phyloP scores from a whole-genome alignment of 64 coral and sea anemone species.

The Platygyra sinensis region DNA sequence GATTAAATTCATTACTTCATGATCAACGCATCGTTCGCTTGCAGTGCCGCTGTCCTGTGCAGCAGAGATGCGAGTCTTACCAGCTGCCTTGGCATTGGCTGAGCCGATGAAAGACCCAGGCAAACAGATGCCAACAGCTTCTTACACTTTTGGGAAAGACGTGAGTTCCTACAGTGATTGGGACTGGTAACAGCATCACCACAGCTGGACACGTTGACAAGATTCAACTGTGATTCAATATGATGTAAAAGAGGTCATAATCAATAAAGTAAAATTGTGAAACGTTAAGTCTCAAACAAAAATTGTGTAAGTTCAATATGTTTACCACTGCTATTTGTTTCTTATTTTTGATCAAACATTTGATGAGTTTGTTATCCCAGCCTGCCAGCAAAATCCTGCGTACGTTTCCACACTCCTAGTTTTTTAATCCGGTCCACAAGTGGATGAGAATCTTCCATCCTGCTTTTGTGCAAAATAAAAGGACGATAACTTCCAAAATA shows the following conservation, averaged over 20 bases:
- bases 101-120: conserved; percentile 18
- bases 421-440: neutral
- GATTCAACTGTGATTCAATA: too few species aligned
- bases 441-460: neutral
- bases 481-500: neutral
- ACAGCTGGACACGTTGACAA: too few species aligned
- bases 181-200: neutral
- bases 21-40: neutral
- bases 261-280: too few species aligned
- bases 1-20: too few species aligned
- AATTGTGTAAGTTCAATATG: too few species aligned
- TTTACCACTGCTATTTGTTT: too few species aligned
- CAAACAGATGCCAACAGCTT: conserved; percentile 29
- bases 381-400: neutral
- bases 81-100: conserved; percentile 31
- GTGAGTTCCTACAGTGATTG: conserved; percentile 9
- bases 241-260: too few species aligned
- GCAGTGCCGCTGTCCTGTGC: neutral
- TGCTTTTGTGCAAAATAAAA: neutral
- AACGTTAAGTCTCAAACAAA: too few species aligned
- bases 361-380: neutral
- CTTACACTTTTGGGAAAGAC: neutral
- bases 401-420: conserved; percentile 23
- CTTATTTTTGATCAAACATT: too few species aligned
- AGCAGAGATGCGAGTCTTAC: conserved; percentile 16